These are phyloP conservation scores for Dexiosoma caninum DNA, from an alignment of 2,888 invertebrate genomes.

Conservation along the genomic window DNA sequence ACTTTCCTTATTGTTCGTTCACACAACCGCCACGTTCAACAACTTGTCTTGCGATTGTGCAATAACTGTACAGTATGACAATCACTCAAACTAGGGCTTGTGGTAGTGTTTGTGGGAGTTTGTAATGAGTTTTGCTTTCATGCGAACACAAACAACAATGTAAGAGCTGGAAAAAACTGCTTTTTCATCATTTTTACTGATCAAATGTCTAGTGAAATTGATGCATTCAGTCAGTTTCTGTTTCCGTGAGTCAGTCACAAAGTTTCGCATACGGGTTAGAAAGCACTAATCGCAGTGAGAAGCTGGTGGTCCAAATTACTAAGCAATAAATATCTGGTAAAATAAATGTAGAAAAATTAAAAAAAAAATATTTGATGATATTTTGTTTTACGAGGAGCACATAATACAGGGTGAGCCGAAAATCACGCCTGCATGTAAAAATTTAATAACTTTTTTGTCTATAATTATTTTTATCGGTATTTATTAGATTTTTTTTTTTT, in stretches of 20 bases:
- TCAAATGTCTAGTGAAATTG: background rate
- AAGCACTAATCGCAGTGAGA: too few relatives aligned
- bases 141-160: background rate
- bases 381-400: too few relatives aligned
- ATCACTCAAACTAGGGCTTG: background rate
- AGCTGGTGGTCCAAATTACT: too few relatives aligned
- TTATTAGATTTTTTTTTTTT: too few relatives aligned
- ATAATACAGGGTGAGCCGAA: too few relatives aligned
- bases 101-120: background rate
- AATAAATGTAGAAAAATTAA: too few relatives aligned
- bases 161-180: constrained; percentile 17
- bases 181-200: constrained; percentile 55
- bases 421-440: too few relatives aligned
- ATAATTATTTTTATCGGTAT: too few relatives aligned
- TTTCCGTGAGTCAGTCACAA: background rate
- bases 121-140: background rate
- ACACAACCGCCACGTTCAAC: constrained; percentile 1
- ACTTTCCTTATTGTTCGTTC: background rate
- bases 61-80: constrained; percentile 19
- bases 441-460: too few relatives aligned
- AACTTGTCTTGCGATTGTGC: background rate
- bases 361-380: too few relatives aligned
- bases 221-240: background rate
- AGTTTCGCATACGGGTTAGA: too few relatives aligned
- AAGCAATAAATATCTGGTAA: too few relatives aligned